phyloP scores from a whole-genome alignment of 2,113 vertebrate species.

The Labrus mixtus region DNA sequence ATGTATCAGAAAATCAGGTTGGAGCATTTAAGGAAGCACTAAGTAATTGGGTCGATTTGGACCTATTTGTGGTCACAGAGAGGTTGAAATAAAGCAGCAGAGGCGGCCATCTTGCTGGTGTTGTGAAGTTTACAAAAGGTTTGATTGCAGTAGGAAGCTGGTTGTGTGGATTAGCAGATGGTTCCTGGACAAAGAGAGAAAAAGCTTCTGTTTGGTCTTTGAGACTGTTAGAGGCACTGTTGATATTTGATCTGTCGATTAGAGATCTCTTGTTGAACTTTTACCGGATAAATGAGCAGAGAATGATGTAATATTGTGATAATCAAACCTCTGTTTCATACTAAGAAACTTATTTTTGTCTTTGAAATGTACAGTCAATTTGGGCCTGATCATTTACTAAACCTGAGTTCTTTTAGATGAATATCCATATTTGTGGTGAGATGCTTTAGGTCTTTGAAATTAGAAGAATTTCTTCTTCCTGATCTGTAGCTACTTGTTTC shows the following conservation, averaged over 20 bases:
- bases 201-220: slow-evolving; percentile 55
- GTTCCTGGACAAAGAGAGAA: slow-evolving; percentile 47
- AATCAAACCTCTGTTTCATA: background rate
- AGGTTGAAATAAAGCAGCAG: slow-evolving; percentile 80
- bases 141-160: slow-evolving; percentile 79
- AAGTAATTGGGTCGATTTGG: slow-evolving; percentile 83
- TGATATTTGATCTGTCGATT: slow-evolving; percentile 65
- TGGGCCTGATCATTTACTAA: no score
- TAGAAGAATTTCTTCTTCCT: background rate
- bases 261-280: slow-evolving; percentile 34
- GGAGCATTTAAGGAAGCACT: slow-evolving; percentile 76
- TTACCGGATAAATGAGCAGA: background rate
- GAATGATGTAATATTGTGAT: background rate
- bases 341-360: background rate
- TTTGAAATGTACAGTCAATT: no score
- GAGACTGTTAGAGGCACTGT: slow-evolving; percentile 32
- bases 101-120: slow-evolving; percentile 54
- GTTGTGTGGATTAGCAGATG: slow-evolving; percentile 68
- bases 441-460: background rate
- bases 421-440: background rate
- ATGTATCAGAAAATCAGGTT: slow-evolving; percentile 67
- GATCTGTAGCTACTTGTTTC: slow-evolving; percentile 25
- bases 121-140: slow-evolving; percentile 76
- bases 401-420: no score
- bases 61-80: slow-evolving; percentile 76